These are phyloP conservation scores for Columba janthina DNA, from an alignment of 2,113 vertebrate species.

Conservation along the genomic window DNA sequence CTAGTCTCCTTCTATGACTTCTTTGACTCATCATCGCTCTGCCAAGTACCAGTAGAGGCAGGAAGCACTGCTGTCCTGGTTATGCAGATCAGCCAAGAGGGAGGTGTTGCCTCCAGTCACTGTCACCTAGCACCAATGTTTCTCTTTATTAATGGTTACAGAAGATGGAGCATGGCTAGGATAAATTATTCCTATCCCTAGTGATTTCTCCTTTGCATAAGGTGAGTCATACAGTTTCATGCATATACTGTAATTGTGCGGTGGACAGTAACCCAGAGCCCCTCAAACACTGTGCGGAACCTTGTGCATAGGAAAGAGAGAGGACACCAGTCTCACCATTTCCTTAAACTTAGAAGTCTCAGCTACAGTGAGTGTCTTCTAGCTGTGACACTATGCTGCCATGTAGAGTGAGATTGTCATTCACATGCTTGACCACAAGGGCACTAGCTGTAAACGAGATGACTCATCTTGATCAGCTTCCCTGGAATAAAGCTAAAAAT, in stretches of 20 bases:
- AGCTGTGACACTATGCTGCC: neutral
- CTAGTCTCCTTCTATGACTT: neutral
- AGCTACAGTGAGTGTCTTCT: neutral
- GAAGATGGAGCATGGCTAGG: neutral
- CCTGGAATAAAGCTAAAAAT: neutral
- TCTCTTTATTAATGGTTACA: neutral
- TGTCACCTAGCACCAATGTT: fast-evolving
- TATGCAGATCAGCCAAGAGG: neutral
- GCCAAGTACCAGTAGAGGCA: neutral
- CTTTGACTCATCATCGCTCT: neutral
- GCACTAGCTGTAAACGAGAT: neutral
- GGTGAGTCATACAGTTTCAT: neutral
- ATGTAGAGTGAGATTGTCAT: neutral
- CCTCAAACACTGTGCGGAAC: fast-evolving
- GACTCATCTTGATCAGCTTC: conserved; percentile 15
- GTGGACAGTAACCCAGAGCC: neutral
- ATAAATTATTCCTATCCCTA: neutral
- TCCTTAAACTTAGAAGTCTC: neutral
- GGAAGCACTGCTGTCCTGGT: neutral
- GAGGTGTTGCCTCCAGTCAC: fast-evolving
- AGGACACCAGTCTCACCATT: neutral
- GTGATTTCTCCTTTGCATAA: neutral
- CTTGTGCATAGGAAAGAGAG: neutral
- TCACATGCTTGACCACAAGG: neutral
- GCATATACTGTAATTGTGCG: neutral